phyloP scores from a whole-genome alignment of 2,113 vertebrate genomes.

The Tympanuchus pallidicinctus region DNA sequence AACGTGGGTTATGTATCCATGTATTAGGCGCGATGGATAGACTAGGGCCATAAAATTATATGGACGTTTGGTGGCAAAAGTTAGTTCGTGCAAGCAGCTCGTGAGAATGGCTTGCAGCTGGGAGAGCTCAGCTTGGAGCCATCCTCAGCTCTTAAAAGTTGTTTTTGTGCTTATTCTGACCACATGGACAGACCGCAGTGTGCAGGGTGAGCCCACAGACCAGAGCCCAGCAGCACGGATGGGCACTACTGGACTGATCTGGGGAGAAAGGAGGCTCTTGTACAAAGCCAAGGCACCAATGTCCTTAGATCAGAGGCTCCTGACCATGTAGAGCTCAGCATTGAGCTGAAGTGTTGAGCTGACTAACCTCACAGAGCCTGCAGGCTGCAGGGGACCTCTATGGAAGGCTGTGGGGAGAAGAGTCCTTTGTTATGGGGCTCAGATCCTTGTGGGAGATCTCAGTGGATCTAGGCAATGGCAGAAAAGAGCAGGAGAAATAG shows the following conservation, averaged over 20 bases:
- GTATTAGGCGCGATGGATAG: neutral
- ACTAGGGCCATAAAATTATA: slow-evolving; percentile 56
- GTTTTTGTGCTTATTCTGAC: neutral
- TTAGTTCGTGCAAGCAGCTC: neutral
- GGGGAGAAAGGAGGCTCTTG: neutral
- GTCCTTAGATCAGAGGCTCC: neutral
- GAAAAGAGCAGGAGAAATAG: neutral
- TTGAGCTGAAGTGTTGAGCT: neutral
- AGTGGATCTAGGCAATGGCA: neutral
- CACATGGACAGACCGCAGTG: neutral
- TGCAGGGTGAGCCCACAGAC: neutral
- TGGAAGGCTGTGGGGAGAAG: neutral
- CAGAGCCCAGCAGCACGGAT: too few relatives aligned
- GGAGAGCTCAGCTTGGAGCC: neutral
- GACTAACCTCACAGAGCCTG: neutral
- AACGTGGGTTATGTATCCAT: neutral
- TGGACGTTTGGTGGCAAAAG: slow-evolving; percentile 28
- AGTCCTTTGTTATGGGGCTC: accelerated
- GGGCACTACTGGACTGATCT: neutral
- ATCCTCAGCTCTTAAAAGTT: neutral
- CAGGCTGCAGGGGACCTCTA: neutral
- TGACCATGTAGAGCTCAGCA: neutral
- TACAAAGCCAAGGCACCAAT: neutral
- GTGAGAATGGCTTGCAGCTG: slow-evolving; percentile 10
- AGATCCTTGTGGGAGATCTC: neutral